Base-by-base conservation (phyloP, 2,797 vertebrate species). In the Natrix natrix region DNA sequence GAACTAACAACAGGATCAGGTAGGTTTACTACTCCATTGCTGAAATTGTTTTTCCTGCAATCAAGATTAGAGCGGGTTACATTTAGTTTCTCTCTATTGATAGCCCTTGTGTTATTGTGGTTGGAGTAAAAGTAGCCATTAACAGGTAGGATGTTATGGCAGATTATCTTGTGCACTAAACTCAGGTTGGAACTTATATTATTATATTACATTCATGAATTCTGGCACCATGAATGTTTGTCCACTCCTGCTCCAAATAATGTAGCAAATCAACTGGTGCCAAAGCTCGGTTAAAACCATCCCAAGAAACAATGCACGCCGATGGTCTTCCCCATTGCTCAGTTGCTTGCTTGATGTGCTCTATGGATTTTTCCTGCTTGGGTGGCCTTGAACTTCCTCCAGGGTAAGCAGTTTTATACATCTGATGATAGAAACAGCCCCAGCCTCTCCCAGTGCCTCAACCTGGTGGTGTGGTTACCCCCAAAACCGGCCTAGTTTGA, bases 371-470 rank as follows among this genome's bases (percentile, higher is more conserved):
- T 28, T 54, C 0, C 95, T 96, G 93, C 93, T 95, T 96, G 96
- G 96, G 96, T 97, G 95, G 97, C 95, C 96, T 96, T 94, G 94
- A 95, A 94, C 88, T 91, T 94, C 93, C 63, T 88, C 91, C 91
- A 92, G 8, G 0, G 87, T 90, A 95, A 95, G 48, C 92, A 96
- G 94, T 93, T 93, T 92, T 1, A 94, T 94, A 32, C 87, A 92
- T 66, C 3, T n/a, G 89, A 89, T 95, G 94, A 94, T 96, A 94
- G 95, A 95, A 96, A 96, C 92, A 94, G 55, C 17, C 37, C 24
- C 1, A 94, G 92, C 86, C 90, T 24, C 92, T 93, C 92, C 78
- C 74, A 91, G 94, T 4, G 78, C 95, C 91, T 86, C 91, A 86
- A 55, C 74, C 48, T 22, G 17, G 56, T 13, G 92, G 52, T 87